A percentile compares a stretch with the other conserved stretches of the same genome.
Evolutionary conservation across 2,113 vertebrate species (phyloP).

Genomic region (Anarrhichthys ocellatus): DNA sequence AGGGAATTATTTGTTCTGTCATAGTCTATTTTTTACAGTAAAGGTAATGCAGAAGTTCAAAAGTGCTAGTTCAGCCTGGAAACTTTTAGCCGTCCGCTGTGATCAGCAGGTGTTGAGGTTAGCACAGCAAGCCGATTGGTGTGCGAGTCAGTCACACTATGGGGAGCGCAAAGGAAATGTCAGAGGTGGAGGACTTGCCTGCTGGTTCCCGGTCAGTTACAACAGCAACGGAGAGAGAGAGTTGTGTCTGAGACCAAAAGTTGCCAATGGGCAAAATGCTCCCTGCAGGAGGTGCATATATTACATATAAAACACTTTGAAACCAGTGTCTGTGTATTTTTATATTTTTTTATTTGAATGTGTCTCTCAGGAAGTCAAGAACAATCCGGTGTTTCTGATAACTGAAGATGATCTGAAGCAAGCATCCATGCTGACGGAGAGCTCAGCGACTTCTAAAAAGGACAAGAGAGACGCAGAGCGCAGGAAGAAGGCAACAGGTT

Average conservation of each 20-base stretch:
- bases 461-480: slow-evolving; percentile 93
- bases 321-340: background rate
- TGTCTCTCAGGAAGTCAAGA: slow-evolving; percentile 90
- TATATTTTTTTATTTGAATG: background rate
- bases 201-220: too few species aligned
- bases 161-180: too few species aligned
- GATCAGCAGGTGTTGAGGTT: background rate
- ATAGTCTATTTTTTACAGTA: background rate
- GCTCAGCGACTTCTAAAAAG: slow-evolving; percentile 83
- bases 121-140: background rate
- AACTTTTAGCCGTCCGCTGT: background rate
- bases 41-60: background rate
- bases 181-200: too few species aligned
- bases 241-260: background rate
- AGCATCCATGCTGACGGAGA: slow-evolving; percentile 81
- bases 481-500: slow-evolving; percentile 91
- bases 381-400: slow-evolving; percentile 91
- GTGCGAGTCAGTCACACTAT: background rate
- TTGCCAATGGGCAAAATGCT: background rate
- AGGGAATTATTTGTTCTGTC: background rate
- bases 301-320: background rate
- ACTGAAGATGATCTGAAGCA: slow-evolving; percentile 94
- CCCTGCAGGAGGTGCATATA: background rate
- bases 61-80: background rate
- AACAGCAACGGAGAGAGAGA: background rate